These are phyloP conservation scores for Sceloporus tristichus DNA, from an alignment of 2,113 vertebrate genomes.

Conservation along the genomic window DNA sequence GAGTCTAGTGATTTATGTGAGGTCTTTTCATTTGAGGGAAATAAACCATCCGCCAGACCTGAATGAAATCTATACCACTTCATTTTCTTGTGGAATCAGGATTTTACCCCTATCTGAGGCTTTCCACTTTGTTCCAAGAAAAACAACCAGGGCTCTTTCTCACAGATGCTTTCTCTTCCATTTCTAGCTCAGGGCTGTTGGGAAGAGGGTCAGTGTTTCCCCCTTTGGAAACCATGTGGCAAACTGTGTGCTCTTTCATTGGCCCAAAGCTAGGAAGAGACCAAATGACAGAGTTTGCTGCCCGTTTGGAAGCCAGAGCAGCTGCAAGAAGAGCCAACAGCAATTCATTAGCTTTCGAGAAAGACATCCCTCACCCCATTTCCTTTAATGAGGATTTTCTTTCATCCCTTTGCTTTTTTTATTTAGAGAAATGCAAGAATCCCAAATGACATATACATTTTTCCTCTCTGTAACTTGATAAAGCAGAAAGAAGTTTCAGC, in stretches of 20 bases:
- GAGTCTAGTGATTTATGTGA: constrained; percentile 75
- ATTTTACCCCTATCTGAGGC: constrained; percentile 77
- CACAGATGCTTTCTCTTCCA: constrained; percentile 62
- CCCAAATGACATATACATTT: constrained; percentile 24
- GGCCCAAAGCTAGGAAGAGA: constrained; percentile 44
- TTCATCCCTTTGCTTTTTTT: constrained; percentile 47
- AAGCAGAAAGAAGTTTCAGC: constrained; percentile 64
- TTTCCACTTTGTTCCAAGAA: constrained; percentile 73
- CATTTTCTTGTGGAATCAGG: constrained; percentile 76
- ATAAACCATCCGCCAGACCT: constrained; percentile 76
- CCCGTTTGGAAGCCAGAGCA: constrained; percentile 57
- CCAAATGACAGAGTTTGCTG: constrained; percentile 61
- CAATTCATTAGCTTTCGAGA: constrained; percentile 64
- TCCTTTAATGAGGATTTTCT: constrained; percentile 71
- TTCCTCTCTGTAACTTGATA: constrained; percentile 66
- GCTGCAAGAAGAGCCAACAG: constrained; percentile 72
- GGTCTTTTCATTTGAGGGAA: constrained; percentile 72
- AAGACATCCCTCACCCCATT: constrained; percentile 31
- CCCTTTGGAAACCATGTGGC: not conserved
- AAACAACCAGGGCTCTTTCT: constrained; percentile 68
- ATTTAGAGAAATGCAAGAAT: constrained; percentile 26
- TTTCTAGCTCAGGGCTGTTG: constrained; percentile 48
- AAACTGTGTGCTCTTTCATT: constrained; percentile 37
- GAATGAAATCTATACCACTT: constrained; percentile 74
- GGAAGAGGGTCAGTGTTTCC: constrained; percentile 22